Percentiles rank a stretch among this genome's conserved stretches.
Conservation (phyloP, 1,140 invertebrate genomes). For the Sesamia nonagrioides region DNA sequence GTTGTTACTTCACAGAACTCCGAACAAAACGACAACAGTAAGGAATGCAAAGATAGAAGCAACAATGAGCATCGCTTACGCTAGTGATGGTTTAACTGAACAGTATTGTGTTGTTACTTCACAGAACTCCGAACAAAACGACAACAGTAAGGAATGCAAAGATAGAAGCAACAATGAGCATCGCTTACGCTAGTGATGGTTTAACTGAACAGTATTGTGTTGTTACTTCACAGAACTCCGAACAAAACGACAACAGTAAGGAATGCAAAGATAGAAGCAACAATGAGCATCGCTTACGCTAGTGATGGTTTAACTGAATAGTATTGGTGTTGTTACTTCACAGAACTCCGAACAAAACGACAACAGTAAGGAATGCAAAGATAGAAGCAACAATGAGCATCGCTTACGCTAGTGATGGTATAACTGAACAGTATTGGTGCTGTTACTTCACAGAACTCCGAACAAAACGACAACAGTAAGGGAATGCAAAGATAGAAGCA, state of each 20-base stretch:
- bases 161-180: background rate
- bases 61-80: background rate
- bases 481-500: too few species aligned
- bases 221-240: background rate
- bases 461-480: background rate
- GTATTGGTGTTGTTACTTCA: too few species aligned
- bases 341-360: background rate
- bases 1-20: background rate
- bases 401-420: too few species aligned
- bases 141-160: too few species aligned
- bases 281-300: background rate
- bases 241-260: background rate
- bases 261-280: background rate
- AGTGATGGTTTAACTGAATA: too few species aligned
- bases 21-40: background rate
- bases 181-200: too few species aligned
- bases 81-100: too few species aligned
- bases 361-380: too few species aligned
- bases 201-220: too few species aligned
- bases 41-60: too few species aligned
- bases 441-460: background rate
- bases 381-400: background rate
- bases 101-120: too few species aligned
- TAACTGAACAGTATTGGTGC: too few species aligned
- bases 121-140: background rate